Base-by-base conservation (phyloP, 2,797 vertebrate genomes). In the Molossus molossus region DNA sequence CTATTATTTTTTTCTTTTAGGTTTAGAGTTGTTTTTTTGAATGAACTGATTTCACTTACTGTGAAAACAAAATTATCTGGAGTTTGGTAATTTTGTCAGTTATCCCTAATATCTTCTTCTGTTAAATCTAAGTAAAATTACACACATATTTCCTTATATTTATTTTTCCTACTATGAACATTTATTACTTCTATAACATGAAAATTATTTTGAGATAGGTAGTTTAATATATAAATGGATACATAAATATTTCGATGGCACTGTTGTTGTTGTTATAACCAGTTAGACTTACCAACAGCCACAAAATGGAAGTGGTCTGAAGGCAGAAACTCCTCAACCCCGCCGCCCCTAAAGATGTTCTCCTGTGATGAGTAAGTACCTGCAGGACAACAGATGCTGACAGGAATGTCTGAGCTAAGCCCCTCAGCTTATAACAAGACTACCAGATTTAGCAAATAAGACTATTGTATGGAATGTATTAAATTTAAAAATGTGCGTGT, bases 41-140 rank as follows among this genome's bases (percentile, higher is more conserved):
- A 91, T 37, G 20, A 93, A 93, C 6, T 83, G 14, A 72, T 75
- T 92, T 58, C 45, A 75, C 27, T 77, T 15, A 10, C 21, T 80
- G 7, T n/a, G n/a, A 25, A 94, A 87, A 76, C 82, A 70, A 21
- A 23, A 29, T 65, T 85, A 37, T 57, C 57, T 91, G 9, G 12
- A 55, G 29, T 88, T 64, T 20, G 60, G 45, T 67, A 45, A 37
- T 57, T 65, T 50, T 69, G 62, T 89, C 3, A 55, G 21, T 64
- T 95, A 21, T 73, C 27, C 70, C 76, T 58, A 77, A 58, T 88
- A 87, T 94, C 89, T 91, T 64, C 70, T 88, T 77, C 77, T 92
- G 45, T 91, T 72, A 89, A 89, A 86, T 60, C 18, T 75, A 91
- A 93, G 57, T 64, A 75, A 64, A 91, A 91, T 91, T 58, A 93